Base-by-base conservation (phyloP, 2,113 vertebrate species). In the Trichomycterus rosablanca region DNA sequence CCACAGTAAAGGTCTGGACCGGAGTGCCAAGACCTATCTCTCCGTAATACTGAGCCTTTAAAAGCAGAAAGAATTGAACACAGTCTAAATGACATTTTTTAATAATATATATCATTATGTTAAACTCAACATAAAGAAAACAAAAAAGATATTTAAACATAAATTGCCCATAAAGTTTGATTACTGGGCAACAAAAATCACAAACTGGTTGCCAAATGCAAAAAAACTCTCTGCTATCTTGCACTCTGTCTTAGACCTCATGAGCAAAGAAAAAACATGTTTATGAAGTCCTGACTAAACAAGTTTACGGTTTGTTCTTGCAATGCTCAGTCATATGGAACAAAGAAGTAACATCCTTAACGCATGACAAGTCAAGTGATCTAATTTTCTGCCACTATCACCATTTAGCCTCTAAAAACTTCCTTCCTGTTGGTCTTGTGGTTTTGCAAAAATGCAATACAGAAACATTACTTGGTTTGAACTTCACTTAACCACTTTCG, bases 11-110 rank as follows among this genome's bases (percentile, higher is more conserved):
- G 44, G 45, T 66, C 82, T 98, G 96, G 0, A 87, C 81, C 0
- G 96, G 96, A 0, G 91, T 93, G 0, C 96, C 95, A 0, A 98
- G 88, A 43, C 88, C 66, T 0, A 98, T 97, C 70, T 81, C 82
- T 0, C 96, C 96, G 0, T 86, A 98, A 79, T 98, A 98, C 83
- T 98, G 96, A 7, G 96, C 96, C 96, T 97, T 77, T 7, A 40
- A 22, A 19, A 53, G 32, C 15, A 10, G 34, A 12, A 34, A 4
- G 4, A 45, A 5, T 48, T 10, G n/a, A n/a, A n/a, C n/a, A n/a
- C n/a, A n/a, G n/a, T n/a, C n/a, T n/a, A n/a, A n/a, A n/a, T n/a
- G n/a, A n/a, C n/a, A 22, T 14, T 34, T 24, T 7, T 9, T 8
- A 37, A 14, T 15, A 9, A 3, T 19, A 14, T n/a, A 23, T 18